phyloP scores from a whole-genome alignment of 92 coral and sea anemone genomes.

The Zoanthus sansibaricus region DNA sequence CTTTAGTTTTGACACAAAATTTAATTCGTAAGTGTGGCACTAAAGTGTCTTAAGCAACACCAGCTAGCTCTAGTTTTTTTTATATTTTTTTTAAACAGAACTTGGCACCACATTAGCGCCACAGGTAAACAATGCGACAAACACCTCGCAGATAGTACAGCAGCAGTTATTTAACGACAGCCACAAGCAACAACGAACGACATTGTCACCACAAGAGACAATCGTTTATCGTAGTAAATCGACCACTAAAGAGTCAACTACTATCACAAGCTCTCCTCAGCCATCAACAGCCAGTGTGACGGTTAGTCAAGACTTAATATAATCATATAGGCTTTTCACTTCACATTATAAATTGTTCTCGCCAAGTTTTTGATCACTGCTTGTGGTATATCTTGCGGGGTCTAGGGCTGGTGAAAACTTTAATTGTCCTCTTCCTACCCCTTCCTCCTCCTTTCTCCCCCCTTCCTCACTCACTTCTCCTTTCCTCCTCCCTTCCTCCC shows the following conservation, averaged over 20 bases:
- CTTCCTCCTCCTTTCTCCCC: no score
- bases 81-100: background rate
- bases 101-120: background rate
- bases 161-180: background rate
- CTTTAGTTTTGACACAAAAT: background rate
- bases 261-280: background rate
- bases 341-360: no score
- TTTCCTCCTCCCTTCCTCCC: no score
- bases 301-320: background rate
- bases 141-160: background rate
- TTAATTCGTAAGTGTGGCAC: background rate
- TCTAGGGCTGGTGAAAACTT: no score
- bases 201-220: background rate
- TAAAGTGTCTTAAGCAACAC: background rate
- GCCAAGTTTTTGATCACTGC: no score
- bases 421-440: no score
- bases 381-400: no score
- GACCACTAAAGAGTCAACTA: background rate
- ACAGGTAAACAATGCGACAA: background rate
- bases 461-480: no score
- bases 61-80: background rate
- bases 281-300: conserved; percentile 15
- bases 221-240: background rate
- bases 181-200: background rate
- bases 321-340: no score